Base-by-base conservation (phyloP, 2,113 vertebrate genomes). In the Actenoides lindsayi region DNA sequence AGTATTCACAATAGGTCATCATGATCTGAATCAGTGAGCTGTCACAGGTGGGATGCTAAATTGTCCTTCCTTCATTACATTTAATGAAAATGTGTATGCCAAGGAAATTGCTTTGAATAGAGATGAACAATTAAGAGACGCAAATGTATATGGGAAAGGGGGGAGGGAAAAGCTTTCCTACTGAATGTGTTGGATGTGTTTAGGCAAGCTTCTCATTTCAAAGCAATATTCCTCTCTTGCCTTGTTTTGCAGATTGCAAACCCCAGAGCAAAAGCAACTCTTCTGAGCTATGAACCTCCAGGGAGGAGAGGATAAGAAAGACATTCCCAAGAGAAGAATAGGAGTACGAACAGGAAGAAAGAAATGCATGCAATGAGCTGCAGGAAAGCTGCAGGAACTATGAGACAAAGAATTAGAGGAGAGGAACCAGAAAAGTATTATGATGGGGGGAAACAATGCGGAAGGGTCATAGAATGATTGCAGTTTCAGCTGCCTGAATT, bases 31-130 rank as follows among this genome's bases (percentile, higher is more conserved):
- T 93, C 74, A 94, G 70, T 96, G 90, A 83, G 51, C 87, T 96
- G 94, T 97, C 95, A 96, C 70, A 96, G 93, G 84, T 97, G 79
- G 77, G 91, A 93, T 96, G 85, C 63, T 97, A 95, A 97, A 94
- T 93, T 91, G 79, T 92, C 87, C 74, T 96, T 93, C 71, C 56
- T 97, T 94, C 94, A 95, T 93, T 97, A 92, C 80, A 79, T 97
- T 96, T 97, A 96, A 96, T 96, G 94, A 80, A 94, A 95, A 92
- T 79, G 41, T 44, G 74, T 76, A 80, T 80, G 74, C 82, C 1
- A 11, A 83, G 89, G 82, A 94, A 97, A 96, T 91, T 83, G 78
- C 78, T 96, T 88, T 94, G 80, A 90, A 94, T 71, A 80, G 78
- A 93, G 53, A 85, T 75, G 75, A 92, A 91, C 69, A 90, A 93